These are phyloP conservation scores for Xerus inauris DNA, from an alignment of 2,113 vertebrate species.

Conservation along the genomic window DNA sequence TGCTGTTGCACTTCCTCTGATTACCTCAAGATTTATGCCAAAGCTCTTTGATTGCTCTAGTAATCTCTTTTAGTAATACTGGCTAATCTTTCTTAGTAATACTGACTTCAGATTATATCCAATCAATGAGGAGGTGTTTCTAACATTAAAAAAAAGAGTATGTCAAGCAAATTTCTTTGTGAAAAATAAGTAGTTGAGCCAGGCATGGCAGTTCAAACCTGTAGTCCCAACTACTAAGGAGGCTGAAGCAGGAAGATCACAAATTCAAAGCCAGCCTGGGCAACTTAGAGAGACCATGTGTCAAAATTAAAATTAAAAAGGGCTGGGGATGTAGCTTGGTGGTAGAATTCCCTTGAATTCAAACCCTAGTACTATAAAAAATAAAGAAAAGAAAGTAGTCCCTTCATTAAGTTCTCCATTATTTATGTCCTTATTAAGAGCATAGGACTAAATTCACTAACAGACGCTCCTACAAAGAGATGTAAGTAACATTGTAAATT, in stretches of 20 bases:
- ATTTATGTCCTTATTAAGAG: neutral
- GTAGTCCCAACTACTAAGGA: neutral
- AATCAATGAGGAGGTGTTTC: constrained; percentile 39
- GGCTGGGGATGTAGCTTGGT: neutral
- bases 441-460: constrained; percentile 48
- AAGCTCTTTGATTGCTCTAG: constrained; percentile 23
- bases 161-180: neutral
- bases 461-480: neutral
- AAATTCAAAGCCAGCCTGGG: neutral
- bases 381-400: neutral
- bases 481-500: constrained; percentile 39
- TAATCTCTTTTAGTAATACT: constrained; percentile 29
- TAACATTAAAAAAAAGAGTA: constrained; percentile 39
- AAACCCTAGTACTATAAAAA: neutral
- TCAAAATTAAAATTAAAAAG: neutral
- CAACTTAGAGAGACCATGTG: neutral
- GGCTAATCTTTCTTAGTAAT: constrained; percentile 29
- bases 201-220: neutral
- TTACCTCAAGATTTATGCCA: constrained; percentile 39
- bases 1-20: constrained; percentile 28
- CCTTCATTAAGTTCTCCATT: neutral
- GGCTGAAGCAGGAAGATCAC: neutral
- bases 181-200: neutral
- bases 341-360: neutral
- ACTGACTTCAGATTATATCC: constrained; percentile 9